Conservation (phyloP, 2,888 invertebrate genomes). For the Diplazon laetatorius region DNA sequence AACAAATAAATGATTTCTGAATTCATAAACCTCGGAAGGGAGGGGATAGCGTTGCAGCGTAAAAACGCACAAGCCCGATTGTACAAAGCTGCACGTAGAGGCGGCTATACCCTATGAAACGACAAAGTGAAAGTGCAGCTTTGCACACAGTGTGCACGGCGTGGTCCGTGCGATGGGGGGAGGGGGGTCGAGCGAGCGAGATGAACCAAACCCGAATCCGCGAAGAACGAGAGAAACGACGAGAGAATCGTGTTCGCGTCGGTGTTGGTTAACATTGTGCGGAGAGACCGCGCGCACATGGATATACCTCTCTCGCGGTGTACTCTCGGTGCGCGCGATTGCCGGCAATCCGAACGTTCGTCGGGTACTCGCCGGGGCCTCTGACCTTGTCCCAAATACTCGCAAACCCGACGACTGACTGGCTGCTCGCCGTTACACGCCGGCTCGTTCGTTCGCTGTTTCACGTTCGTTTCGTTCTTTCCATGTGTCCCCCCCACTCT, state of each 20-base stretch:
- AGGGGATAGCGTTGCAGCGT: slow-evolving; percentile 14
- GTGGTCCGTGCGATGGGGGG: too few relatives aligned
- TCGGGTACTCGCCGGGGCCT: slow-evolving; percentile 77
- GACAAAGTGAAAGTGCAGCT: slow-evolving; percentile 80
- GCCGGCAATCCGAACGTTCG: slow-evolving; percentile 69
- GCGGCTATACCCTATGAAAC: slow-evolving; percentile 46
- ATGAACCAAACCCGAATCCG: slow-evolving; percentile 12
- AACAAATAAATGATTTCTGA: background rate
- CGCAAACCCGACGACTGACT: slow-evolving; percentile 73
- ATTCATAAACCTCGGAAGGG: too few relatives aligned
- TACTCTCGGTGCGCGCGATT: slow-evolving; percentile 64
- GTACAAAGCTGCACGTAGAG: slow-evolving; percentile 64
- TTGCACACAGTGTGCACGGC: slow-evolving; percentile 68
- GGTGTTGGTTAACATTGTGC: slow-evolving; percentile 57
- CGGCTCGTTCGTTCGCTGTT: slow-evolving; percentile 70
- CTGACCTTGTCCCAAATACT: slow-evolving; percentile 83
- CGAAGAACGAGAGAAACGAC: slow-evolving; percentile 22
- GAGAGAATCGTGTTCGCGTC: slow-evolving; percentile 13
- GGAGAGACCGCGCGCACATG: slow-evolving; percentile 66
- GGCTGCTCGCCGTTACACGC: slow-evolving; percentile 72
- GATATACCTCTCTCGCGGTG: too few relatives aligned
- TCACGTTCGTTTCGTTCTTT: slow-evolving; percentile 63
- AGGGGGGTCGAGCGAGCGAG: slow-evolving; percentile 42
- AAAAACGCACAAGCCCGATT: slow-evolving; percentile 22
- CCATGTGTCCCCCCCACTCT: slow-evolving; percentile 46